These are phyloP conservation scores for Bos javanicus DNA, from an alignment of 2,113 vertebrate genomes.

Conservation along the genomic window DNA sequence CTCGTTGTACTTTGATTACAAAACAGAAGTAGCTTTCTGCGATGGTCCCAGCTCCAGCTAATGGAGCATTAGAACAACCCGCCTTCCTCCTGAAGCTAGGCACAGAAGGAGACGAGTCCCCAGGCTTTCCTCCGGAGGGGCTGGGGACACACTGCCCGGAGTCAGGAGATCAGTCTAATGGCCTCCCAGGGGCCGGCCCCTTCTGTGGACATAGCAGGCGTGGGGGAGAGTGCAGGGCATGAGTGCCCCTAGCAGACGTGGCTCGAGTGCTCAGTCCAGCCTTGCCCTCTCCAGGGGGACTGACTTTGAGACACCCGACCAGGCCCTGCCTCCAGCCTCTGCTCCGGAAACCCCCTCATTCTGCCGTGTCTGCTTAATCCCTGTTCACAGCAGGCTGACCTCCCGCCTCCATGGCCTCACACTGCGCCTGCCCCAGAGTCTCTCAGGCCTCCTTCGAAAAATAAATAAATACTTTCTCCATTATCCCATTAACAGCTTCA, in stretches of 20 bases:
- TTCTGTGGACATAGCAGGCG: neutral
- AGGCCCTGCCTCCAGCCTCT: neutral
- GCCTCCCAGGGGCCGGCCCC: neutral
- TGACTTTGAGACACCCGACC: neutral
- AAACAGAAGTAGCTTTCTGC: neutral
- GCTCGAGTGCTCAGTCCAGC: neutral
- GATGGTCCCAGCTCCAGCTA: neutral
- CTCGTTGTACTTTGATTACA: neutral
- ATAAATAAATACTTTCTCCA: constrained; percentile 80
- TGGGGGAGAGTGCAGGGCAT: neutral
- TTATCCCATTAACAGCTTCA: constrained; percentile 84
- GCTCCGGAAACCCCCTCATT: constrained; percentile 51
- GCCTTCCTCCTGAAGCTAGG: neutral
- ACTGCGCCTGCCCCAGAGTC: constrained; percentile 32
- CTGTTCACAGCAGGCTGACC: constrained; percentile 57
- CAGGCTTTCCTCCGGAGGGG: neutral
- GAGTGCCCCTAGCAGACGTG: neutral
- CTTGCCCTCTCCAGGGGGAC: neutral
- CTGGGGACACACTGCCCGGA: neutral
- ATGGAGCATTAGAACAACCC: neutral
- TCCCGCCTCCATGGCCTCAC: constrained; percentile 13
- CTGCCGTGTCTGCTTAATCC: constrained; percentile 45
- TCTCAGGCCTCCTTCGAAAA: constrained; percentile 74
- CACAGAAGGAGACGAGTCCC: neutral
- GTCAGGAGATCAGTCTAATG: neutral